phyloP scores from a whole-genome alignment of 2,113 vertebrate genomes.

The Centropus bengalensis region DNA sequence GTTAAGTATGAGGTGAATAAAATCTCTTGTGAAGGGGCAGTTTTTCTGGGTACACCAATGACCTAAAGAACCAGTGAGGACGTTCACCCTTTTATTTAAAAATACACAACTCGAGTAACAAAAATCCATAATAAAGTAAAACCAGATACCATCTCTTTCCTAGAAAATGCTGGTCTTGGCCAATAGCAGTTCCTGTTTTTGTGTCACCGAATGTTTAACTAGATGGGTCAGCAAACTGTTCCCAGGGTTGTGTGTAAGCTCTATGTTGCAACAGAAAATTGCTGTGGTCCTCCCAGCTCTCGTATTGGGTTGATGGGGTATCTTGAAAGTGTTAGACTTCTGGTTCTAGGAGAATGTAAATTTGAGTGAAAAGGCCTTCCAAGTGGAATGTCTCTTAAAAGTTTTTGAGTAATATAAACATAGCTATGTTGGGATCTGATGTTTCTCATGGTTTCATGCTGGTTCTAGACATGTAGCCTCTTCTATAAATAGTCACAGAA shows the following conservation, averaged over 20 bases:
- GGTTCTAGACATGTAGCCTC: neutral
- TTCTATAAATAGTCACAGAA: neutral
- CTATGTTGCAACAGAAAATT: neutral
- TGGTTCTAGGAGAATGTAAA: neutral
- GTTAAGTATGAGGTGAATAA: neutral
- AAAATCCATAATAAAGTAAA: neutral
- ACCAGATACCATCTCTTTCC: neutral
- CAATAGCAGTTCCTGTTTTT: neutral
- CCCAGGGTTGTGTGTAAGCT: neutral
- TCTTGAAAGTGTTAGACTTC: neutral
- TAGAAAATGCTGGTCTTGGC: neutral
- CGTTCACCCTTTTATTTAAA: neutral
- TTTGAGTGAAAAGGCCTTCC: neutral
- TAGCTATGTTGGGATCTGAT: neutral
- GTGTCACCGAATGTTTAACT: neutral
- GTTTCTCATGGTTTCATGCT: neutral
- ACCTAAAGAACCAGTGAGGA: neutral
- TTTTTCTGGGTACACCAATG: neutral
- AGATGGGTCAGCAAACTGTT: neutral
- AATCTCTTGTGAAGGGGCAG: neutral
- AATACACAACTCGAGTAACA: neutral
- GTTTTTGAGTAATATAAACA: neutral
- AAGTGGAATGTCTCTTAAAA: neutral
- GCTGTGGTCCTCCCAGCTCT: neutral
- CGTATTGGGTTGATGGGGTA: neutral